Conservation (phyloP, 2,888 invertebrate genomes). For the Microplitis manilae region DNA sequence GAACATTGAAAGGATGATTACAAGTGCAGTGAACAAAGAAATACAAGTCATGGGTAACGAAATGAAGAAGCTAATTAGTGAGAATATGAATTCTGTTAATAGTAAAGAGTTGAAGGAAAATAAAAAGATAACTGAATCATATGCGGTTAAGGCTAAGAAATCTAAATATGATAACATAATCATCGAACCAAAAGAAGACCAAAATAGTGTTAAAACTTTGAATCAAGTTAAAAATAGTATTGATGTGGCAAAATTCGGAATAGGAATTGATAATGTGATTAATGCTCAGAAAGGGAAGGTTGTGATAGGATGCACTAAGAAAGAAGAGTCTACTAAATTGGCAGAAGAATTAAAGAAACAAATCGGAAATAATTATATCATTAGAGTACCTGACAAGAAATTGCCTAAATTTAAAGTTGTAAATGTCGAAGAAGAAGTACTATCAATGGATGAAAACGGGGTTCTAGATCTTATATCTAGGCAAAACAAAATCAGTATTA, state of each 20-base stretch:
- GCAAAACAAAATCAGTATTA: conserved; percentile 30
- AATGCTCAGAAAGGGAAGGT: conserved; percentile 34
- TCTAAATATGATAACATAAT: no score
- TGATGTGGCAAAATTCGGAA: conserved; percentile 29
- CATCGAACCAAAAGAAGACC: no score
- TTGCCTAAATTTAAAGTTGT: conserved; percentile 35
- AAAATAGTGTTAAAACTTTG: no score
- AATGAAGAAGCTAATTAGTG: no score
- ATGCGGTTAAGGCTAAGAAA: no score
- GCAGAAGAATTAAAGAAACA: conserved; percentile 30
- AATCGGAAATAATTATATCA: conserved; percentile 30
- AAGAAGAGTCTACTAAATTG: conserved; percentile 31
- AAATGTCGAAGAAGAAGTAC: conserved; percentile 3
- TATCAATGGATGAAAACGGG: conserved; percentile 18
- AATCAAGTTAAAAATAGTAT: conserved; percentile 38
- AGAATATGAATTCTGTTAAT: no score
- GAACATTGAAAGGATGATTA: no score
- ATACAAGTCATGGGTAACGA: no score
- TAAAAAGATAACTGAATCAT: no score
- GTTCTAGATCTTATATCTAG: conserved; percentile 18
- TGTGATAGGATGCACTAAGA: conserved; percentile 35
- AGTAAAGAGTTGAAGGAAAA: no score
- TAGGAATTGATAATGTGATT: conserved; percentile 33
- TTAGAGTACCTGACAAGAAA: conserved; percentile 35
- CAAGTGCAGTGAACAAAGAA: no score